Percentiles rank a stretch among this genome's conserved stretches.
Conservation (phyloP, 2,888 invertebrate genomes). For the Petrolisthes manimaculis region DNA sequence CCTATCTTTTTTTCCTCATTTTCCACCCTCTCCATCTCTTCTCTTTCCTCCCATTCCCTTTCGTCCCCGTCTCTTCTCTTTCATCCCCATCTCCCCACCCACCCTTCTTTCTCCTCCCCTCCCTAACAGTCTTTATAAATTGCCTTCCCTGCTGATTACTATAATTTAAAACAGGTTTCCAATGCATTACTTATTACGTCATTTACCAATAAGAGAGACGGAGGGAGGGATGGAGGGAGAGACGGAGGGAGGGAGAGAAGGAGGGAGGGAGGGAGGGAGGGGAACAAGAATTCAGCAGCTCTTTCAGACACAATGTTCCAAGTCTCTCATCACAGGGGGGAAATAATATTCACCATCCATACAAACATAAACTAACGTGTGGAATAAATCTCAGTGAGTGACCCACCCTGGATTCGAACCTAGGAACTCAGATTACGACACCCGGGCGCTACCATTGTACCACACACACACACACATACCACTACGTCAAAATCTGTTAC, state of each 20-base stretch:
- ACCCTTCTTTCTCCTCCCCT: background rate
- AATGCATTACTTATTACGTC: conserved; percentile 41
- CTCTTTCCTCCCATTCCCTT: background rate
- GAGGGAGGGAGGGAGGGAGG: background rate
- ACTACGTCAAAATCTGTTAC: too few relatives aligned
- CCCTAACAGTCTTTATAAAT: conserved; percentile 47
- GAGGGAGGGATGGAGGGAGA: too few relatives aligned
- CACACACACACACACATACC: too few relatives aligned
- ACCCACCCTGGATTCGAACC: too few relatives aligned
- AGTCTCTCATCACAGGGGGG: too few relatives aligned
- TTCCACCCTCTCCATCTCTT: background rate
- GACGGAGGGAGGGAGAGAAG: too few relatives aligned
- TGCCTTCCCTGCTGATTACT: conserved; percentile 40
- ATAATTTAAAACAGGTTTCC: conserved; percentile 50
- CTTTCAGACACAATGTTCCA: background rate
- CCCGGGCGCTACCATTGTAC: too few relatives aligned
- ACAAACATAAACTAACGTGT: too few relatives aligned
- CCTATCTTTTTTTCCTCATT: background rate
- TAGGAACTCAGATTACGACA: too few relatives aligned
- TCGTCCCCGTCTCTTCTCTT: background rate
- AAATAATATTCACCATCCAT: too few relatives aligned
- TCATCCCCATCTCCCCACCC: background rate
- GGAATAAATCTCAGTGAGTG: too few relatives aligned
- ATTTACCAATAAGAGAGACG: conserved; percentile 44
- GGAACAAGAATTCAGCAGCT: background rate